Evolutionary conservation across 2,888 invertebrate genomes (phyloP).

Genomic region (Trichopria drosophilae): DNA sequence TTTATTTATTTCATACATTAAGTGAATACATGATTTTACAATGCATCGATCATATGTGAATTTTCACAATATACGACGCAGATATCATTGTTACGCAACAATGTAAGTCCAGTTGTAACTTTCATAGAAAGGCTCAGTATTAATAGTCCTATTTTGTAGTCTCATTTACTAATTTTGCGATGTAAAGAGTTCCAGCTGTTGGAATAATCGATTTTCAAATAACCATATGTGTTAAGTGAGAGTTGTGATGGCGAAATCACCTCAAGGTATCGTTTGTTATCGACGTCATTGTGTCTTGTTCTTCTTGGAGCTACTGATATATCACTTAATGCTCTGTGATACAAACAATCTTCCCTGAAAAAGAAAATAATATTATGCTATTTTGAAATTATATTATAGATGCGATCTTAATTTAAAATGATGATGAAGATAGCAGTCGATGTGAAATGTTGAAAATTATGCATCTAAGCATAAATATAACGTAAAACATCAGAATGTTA

Average conservation of each 20-base stretch:
- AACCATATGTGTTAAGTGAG: constrained; percentile 76
- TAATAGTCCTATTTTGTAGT: too few relatives aligned
- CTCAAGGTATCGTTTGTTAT: constrained; percentile 38
- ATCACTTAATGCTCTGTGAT: constrained; percentile 41
- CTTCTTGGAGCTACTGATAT: constrained; percentile 10
- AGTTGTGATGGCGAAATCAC: constrained; percentile 64
- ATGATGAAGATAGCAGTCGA: too few relatives aligned
- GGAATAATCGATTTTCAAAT: constrained; percentile 80
- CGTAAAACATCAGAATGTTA: too few relatives aligned
- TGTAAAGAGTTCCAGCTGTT: constrained; percentile 81
- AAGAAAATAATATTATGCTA: constrained; percentile 1
- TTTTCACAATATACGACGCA: too few relatives aligned
- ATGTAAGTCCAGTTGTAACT: too few relatives aligned
- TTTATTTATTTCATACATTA: too few relatives aligned
- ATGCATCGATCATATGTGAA: too few relatives aligned
- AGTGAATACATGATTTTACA: too few relatives aligned
- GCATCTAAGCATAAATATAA: too few relatives aligned
- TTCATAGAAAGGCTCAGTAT: constrained; percentile 10
- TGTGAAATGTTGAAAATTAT: too few relatives aligned
- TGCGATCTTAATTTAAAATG: background rate
- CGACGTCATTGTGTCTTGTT: constrained; percentile 28
- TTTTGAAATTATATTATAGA: background rate
- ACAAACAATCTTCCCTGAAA: constrained; percentile 42
- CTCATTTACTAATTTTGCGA: constrained; percentile 69
- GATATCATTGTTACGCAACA: too few relatives aligned